phyloP scores from a whole-genome alignment of 2,797 vertebrate genomes.

The Anolis apletophallus region DNA sequence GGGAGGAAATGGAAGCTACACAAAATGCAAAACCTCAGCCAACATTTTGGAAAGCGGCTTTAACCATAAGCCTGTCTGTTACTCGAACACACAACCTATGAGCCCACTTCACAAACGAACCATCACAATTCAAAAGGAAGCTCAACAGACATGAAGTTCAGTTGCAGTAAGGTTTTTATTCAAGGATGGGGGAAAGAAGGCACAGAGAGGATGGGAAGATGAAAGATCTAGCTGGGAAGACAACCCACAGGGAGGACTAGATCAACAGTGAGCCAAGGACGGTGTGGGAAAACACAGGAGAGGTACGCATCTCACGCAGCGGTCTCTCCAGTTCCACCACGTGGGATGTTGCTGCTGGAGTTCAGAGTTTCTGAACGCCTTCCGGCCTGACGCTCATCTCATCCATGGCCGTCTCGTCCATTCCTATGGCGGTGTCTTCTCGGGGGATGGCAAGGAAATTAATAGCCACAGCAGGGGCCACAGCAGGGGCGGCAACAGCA shows the following conservation, averaged over 20 bases:
- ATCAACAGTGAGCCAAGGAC: background rate
- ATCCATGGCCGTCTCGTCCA: background rate
- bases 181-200: fast-evolving
- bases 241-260: background rate
- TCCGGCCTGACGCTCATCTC: background rate
- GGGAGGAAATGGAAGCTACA: too few relatives aligned
- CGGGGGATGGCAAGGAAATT: background rate
- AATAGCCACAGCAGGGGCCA: background rate
- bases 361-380: background rate
- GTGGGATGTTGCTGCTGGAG: too few relatives aligned
- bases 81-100: background rate
- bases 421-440: background rate
- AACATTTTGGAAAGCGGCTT: background rate
- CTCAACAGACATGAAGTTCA: background rate
- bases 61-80: background rate
- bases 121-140: background rate
- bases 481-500: too few relatives aligned
- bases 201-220: background rate
- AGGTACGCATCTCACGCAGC: background rate
- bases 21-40: too few relatives aligned
- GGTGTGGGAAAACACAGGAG: background rate
- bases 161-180: background rate
- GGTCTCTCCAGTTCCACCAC: background rate
- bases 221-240: background rate
- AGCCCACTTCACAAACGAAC: background rate